Base-by-base conservation (phyloP, 2,888 invertebrate species). In the Acheta domesticus region DNA sequence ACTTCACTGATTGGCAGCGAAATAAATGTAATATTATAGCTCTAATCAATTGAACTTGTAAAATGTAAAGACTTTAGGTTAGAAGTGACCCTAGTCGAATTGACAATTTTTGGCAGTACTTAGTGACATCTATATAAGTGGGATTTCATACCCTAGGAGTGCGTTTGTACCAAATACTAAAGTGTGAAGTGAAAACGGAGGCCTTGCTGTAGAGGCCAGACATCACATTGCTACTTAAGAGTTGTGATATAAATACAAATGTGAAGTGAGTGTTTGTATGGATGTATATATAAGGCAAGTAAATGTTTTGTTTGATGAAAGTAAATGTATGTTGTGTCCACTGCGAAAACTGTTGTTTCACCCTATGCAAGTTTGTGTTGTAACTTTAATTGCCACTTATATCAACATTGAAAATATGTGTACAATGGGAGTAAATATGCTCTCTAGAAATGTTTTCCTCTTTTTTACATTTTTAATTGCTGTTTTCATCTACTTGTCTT, bases 201-300 rank as follows among this genome's bases (percentile, higher is more conserved):
- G n/a, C 62, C 14, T 62, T 62, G 5, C 4, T 3, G 5, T 14
- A 5, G 16, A n/a, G 62, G 16, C 3, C 62, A 62, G 62, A 62
- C 62, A 62, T 62, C 62, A 62, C 62, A 62, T 14, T 19, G n/a
- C 14, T 62, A 62, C 62, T 62, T 62, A 62, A 62, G n/a, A 62
- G 62, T 19, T 62, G 62, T 62, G 62, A 62, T 62, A 62, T 62
- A n/a, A 62, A 62, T 62, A 62, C n/a, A n/a, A 62, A n/a, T 62
- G n/a, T 62, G 62, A 62, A 62, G 36, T 62, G 62, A 62, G 62
- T 62, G 62, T 62, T 14, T 62, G 62, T 19, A n/a, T 62, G 62
- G 36, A 14, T 62, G 62, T 62, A n/a, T 62, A 62, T 62, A 62
- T 62, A 62, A 62, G 14, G 62, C 36, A 36, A 62, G n/a, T 62